These are phyloP conservation scores for Chrysemys picta DNA, from an alignment of 2,113 vertebrate genomes.

Conservation along the genomic window DNA sequence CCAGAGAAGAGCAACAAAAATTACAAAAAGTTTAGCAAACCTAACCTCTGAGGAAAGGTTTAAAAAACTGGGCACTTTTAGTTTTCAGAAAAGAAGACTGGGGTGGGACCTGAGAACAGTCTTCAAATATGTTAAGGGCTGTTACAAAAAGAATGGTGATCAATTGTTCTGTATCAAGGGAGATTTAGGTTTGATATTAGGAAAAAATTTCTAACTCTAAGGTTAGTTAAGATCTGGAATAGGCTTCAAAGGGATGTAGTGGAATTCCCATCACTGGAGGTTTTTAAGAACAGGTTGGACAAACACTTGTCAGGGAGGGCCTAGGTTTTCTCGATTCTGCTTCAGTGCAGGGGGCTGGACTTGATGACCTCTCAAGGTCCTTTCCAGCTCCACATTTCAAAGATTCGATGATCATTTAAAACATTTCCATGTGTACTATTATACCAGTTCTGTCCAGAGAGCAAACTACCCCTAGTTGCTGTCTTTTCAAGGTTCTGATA, in stretches of 20 bases:
- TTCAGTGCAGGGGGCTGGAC: not conserved
- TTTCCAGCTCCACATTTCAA: not conserved
- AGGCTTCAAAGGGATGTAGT: not conserved
- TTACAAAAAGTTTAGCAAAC: not conserved
- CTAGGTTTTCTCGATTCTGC: not conserved
- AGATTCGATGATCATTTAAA: not conserved
- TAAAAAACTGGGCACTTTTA: not conserved
- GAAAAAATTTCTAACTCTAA: not conserved
- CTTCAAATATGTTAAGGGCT: not conserved
- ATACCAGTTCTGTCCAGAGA: not conserved
- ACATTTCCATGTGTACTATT: not conserved
- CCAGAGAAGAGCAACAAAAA: not conserved
- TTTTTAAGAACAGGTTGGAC: not conserved
- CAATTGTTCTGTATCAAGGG: not conserved
- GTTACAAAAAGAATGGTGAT: not conserved
- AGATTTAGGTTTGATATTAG: not conserved
- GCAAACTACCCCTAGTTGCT: not conserved
- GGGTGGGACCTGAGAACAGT: not conserved
- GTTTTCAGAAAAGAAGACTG: not conserved
- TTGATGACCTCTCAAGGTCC: not conserved
- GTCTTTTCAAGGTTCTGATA: conserved; percentile 34
- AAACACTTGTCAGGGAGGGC: not conserved
- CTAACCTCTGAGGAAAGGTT: not conserved
- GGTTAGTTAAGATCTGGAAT: not conserved
- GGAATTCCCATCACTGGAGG: not conserved